Evolutionary conservation across 2,113 vertebrate species (phyloP).

Genomic region (Deroptyus accipitrinus): DNA sequence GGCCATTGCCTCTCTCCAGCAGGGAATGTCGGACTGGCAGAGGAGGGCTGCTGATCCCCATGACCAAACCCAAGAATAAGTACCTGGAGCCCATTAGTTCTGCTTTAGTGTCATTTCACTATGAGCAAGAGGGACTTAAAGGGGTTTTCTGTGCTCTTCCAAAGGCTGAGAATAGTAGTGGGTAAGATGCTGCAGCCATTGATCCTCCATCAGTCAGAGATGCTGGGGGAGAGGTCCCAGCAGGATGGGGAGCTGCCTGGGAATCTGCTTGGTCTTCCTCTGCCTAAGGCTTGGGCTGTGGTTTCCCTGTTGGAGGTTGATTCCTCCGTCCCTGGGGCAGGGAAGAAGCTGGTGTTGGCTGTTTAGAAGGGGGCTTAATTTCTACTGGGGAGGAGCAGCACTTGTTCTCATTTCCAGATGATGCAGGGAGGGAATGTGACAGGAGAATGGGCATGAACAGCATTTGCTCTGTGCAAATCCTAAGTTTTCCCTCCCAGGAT

Average conservation of each 20-base stretch:
- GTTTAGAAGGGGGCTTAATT: background rate
- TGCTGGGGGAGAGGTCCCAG: background rate
- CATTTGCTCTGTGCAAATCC: accelerated
- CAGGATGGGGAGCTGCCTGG: background rate
- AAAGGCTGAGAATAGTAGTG: background rate
- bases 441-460: accelerated
- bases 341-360: background rate
- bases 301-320: accelerated
- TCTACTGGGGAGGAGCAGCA: background rate
- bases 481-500: background rate
- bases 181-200: background rate
- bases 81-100: slow-evolving; percentile 53
- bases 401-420: background rate
- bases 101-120: slow-evolving; percentile 32
- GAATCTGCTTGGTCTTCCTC: background rate
- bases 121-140: slow-evolving; percentile 18
- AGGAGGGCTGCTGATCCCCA: background rate
- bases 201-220: background rate
- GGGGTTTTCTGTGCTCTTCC: slow-evolving; percentile 47
- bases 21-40: accelerated
- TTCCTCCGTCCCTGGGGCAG: background rate
- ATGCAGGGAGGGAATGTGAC: accelerated
- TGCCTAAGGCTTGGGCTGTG: background rate
- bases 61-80: background rate
- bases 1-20: accelerated